Evolutionary conservation across 2,888 invertebrate species (phyloP).

Genomic region (Tholera decimalis): DNA sequence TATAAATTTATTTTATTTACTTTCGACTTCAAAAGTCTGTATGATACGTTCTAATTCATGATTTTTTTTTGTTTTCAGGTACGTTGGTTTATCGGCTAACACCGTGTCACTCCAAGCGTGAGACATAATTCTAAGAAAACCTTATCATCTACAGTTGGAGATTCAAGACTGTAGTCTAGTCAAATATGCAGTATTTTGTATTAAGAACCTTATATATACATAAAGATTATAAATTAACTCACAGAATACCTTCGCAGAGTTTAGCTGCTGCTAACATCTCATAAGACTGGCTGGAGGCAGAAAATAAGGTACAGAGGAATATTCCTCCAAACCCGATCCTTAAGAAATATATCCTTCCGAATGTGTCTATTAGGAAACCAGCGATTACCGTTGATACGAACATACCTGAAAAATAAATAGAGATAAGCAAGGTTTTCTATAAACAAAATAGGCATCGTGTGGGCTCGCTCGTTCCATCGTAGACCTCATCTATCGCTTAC

Average conservation of each 20-base stretch:
- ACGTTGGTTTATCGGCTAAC: conserved; percentile 17
- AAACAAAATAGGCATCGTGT: too few relatives aligned
- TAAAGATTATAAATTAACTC: conserved; percentile 61
- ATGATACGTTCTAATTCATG: not conserved
- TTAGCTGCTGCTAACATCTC: conserved; percentile 75
- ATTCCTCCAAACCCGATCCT: conserved; percentile 75
- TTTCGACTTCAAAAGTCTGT: not conserved
- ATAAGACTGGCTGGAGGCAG: conserved; percentile 79
- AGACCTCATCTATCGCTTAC: too few relatives aligned
- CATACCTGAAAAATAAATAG: conserved; percentile 76
- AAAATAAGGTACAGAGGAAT: conserved; percentile 74
- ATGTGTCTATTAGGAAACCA: conserved; percentile 81
- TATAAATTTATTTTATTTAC: not conserved
- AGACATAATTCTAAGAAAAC: conserved; percentile 1
- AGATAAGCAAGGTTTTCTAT: too few relatives aligned
- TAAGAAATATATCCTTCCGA: conserved; percentile 80
- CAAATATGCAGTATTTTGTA: not conserved
- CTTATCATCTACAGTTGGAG: too few relatives aligned
- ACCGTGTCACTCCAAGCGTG: too few relatives aligned
- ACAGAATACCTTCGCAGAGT: conserved; percentile 80
- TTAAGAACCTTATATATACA: not conserved
- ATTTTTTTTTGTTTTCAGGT: conserved; percentile 41
- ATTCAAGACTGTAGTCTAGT: not conserved
- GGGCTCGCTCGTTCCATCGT: too few relatives aligned
- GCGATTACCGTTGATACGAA: conserved; percentile 74